Conservation (phyloP, 2,888 invertebrate species). For the Chironomus riparius region DNA sequence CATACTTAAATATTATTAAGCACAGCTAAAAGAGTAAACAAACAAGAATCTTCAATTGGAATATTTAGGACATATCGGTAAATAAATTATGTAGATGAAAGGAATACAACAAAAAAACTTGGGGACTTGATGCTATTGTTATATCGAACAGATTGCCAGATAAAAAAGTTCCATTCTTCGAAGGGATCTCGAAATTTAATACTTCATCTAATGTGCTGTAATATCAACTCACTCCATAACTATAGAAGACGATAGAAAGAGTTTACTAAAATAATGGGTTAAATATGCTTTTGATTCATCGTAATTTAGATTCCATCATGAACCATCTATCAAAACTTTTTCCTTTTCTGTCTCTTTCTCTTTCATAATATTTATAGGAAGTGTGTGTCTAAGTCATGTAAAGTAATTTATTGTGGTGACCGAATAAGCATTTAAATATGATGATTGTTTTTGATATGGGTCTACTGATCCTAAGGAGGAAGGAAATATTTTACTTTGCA, state of each 20-base stretch:
- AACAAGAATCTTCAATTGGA: no score
- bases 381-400: not conserved
- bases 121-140: not conserved
- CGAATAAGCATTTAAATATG: conserved; percentile 12
- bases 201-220: no score
- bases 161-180: not conserved
- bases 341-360: not conserved
- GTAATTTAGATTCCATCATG: conserved; percentile 2
- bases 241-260: not conserved
- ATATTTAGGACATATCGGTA: no score
- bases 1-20: no score
- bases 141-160: not conserved
- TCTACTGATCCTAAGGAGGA: not conserved
- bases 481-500: no score
- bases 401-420: conserved; percentile 26
- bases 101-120: no score
- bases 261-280: conserved; percentile 21
- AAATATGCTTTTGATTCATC: conserved; percentile 19
- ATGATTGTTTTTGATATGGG: conserved; percentile 27
- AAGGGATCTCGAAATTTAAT: no score
- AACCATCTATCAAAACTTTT: not conserved
- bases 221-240: not conserved
- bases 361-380: not conserved
- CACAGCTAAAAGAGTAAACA: no score
- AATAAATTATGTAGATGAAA: no score